Evolutionary conservation across 1,140 invertebrate genomes (phyloP).

Genomic region (Popillia japonica): DNA sequence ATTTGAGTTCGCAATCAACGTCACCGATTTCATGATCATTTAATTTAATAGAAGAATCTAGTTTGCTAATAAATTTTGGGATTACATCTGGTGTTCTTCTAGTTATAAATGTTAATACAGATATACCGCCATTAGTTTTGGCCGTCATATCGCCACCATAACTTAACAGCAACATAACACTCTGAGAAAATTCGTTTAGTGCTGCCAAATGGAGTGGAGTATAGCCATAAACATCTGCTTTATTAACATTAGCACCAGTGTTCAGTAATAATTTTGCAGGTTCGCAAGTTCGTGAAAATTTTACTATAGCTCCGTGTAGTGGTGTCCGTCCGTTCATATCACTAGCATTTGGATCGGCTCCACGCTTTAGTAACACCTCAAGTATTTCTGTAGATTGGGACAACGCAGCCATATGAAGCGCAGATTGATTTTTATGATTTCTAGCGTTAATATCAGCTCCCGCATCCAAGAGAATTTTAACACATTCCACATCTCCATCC

Average conservation of each 20-base stretch:
- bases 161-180: constrained; percentile 77
- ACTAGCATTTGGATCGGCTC: constrained; percentile 68
- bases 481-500: constrained; percentile 79
- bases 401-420: constrained; percentile 79
- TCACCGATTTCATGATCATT: constrained; percentile 84
- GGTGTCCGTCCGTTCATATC: constrained; percentile 78
- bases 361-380: constrained; percentile 70
- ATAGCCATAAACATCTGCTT: constrained; percentile 80
- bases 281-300: constrained; percentile 76
- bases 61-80: constrained; percentile 71
- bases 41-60: constrained; percentile 79
- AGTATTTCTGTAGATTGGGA: constrained; percentile 78
- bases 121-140: constrained; percentile 80
- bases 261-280: constrained; percentile 72
- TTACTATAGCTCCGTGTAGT: constrained; percentile 80
- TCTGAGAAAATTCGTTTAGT: constrained; percentile 80
- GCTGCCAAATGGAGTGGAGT: constrained; percentile 84
- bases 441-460: constrained; percentile 72
- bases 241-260: constrained; percentile 79
- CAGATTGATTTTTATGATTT: constrained; percentile 78
- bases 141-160: constrained; percentile 83
- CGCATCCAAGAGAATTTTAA: constrained; percentile 73
- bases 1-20: constrained; percentile 80
- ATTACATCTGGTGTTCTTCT: constrained; percentile 82
- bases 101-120: constrained; percentile 81